Evolutionary conservation across 2,797 vertebrate genomes (phyloP).

Genomic region (Sorex maritimensis): DNA sequence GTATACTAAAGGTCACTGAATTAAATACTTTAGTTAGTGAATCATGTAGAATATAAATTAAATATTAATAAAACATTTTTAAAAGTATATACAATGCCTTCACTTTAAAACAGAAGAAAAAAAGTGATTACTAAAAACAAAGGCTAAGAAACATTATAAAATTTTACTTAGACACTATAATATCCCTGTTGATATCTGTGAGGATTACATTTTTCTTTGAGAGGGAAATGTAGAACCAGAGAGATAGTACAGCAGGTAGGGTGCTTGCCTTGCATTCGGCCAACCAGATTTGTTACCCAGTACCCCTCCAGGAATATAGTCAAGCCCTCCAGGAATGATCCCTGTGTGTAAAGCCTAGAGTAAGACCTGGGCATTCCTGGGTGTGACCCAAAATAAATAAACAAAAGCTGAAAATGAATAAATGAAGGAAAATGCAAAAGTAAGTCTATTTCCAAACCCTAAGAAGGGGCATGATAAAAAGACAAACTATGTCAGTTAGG

Average conservation of each 20-base stretch:
- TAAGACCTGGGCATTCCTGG: too few relatives aligned
- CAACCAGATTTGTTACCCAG: too few relatives aligned
- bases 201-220: too few relatives aligned
- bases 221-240: too few relatives aligned
- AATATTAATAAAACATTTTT: slow-evolving; percentile 18
- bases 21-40: neutral
- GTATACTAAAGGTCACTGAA: slow-evolving; percentile 42
- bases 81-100: neutral
- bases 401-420: neutral
- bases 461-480: neutral
- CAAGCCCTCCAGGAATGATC: too few relatives aligned
- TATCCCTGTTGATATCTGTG: neutral
- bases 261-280: too few relatives aligned
- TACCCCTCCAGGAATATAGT: too few relatives aligned
- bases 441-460: neutral
- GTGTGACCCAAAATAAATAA: too few relatives aligned
- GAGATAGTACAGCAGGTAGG: too few relatives aligned
- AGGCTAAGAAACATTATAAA: neutral
- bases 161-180: neutral
- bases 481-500: neutral
- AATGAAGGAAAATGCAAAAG: neutral
- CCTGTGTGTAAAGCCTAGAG: too few relatives aligned
- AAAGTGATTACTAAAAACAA: neutral
- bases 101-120: slow-evolving; percentile 33
- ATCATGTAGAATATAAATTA: slow-evolving; percentile 18